phyloP scores from a whole-genome alignment of 2,797 vertebrate species.

The Pachyuromys duprasi region DNA sequence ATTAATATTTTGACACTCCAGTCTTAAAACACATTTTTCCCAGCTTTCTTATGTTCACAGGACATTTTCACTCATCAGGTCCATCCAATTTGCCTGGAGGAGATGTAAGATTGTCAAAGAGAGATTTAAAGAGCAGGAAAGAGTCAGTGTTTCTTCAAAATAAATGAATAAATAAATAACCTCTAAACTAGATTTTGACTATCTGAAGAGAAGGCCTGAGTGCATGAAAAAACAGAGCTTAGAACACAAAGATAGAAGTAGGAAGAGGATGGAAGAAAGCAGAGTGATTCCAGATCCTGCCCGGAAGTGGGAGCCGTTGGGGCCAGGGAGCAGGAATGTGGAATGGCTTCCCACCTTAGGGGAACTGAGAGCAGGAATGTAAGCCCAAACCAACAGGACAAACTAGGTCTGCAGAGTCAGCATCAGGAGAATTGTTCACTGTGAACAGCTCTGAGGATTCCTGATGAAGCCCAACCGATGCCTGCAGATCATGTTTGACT shows the following conservation, averaged over 20 bases:
- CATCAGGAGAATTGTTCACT: not conserved
- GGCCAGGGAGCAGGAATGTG: not conserved
- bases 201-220: slow-evolving; percentile 45
- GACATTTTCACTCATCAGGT: slow-evolving; percentile 20
- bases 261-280: slow-evolving; percentile 28
- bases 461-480: not conserved
- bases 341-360: not conserved
- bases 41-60: not conserved
- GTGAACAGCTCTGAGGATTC: not conserved
- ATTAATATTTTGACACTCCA: not conserved
- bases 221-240: slow-evolving; percentile 53
- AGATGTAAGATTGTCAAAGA: slow-evolving; percentile 40
- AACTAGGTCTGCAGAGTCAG: not conserved
- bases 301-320: not conserved
- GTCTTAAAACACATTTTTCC: not conserved
- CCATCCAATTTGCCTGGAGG: slow-evolving; percentile 52
- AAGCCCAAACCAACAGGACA: not conserved
- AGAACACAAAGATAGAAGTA: slow-evolving; percentile 44
- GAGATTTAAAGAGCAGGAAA: slow-evolving; percentile 57
- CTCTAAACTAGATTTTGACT: slow-evolving; percentile 60
- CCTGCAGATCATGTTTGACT: not conserved
- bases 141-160: slow-evolving; percentile 22
- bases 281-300: not conserved
- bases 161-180: not conserved
- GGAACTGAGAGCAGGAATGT: not conserved